A percentile compares a stretch with the other conserved stretches of the same genome.
phyloP scores from a whole-genome alignment of 2,888 invertebrate species.

The Parascotia fuliginaria region DNA sequence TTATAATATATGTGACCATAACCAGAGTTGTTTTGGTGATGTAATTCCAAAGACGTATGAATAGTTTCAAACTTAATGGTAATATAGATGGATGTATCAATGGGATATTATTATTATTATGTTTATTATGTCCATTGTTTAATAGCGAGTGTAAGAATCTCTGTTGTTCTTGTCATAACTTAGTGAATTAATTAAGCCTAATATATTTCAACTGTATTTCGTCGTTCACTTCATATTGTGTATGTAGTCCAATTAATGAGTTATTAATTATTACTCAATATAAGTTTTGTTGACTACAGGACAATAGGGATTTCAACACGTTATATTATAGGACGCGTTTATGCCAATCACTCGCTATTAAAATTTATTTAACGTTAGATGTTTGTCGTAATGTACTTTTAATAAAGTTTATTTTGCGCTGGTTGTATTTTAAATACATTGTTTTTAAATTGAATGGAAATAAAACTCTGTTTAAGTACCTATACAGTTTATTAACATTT shows the following conservation, averaged over 20 bases:
- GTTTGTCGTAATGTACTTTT: slow-evolving; percentile 37
- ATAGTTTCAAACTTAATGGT: slow-evolving; percentile 77
- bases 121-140: too few relatives aligned
- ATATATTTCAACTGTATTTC: too few relatives aligned
- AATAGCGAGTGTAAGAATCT: too few relatives aligned
- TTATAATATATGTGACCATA: slow-evolving; percentile 80
- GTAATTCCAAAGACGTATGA: slow-evolving; percentile 85
- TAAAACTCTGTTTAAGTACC: slow-evolving; percentile 1
- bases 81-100: slow-evolving; percentile 53
- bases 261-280: too few relatives aligned
- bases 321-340: slow-evolving; percentile 46
- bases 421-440: slow-evolving; percentile 19
- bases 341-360: slow-evolving; percentile 50
- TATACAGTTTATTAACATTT: slow-evolving; percentile 6
- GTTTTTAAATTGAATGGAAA: slow-evolving; percentile 8
- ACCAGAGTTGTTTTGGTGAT: slow-evolving; percentile 83
- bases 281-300: too few relatives aligned
- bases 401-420: slow-evolving; percentile 13
- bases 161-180: too few relatives aligned
- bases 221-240: too few relatives aligned
- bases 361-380: slow-evolving; percentile 46
- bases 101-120: slow-evolving; percentile 43
- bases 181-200: too few relatives aligned
- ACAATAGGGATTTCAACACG: too few relatives aligned
- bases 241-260: too few relatives aligned